Percentiles rank a stretch among this genome's conserved stretches.
Evolutionary conservation across 2,113 vertebrate species (phyloP).

Genomic region (Bungarus multicinctus): DNA sequence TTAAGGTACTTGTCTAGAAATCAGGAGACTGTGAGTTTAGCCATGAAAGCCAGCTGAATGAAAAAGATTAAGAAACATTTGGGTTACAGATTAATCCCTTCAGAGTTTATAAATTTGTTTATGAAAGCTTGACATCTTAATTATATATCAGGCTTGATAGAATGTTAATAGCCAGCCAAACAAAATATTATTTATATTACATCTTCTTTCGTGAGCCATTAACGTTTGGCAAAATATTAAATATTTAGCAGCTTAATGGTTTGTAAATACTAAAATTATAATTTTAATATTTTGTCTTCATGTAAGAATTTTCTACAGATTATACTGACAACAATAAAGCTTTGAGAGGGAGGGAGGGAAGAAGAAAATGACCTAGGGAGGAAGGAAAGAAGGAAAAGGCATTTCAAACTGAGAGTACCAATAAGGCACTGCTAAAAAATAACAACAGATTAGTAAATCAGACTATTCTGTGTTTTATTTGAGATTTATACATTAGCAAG

Average conservation of each 20-base stretch:
- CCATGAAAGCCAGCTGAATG: conserved; percentile 26
- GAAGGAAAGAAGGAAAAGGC: neutral
- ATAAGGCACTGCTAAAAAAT: neutral
- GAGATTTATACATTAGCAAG: neutral
- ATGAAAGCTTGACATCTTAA: conserved; percentile 50
- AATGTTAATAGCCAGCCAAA: conserved; percentile 52
- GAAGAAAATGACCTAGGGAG: neutral
- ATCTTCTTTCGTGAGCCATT: conserved; percentile 15
- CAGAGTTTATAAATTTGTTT: conserved; percentile 50
- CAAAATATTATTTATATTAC: conserved; percentile 32
- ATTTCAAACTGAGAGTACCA: neutral
- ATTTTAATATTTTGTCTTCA: neutral
- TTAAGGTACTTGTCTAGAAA: neutral
- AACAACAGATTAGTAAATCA: neutral
- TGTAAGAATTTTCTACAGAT: neutral
- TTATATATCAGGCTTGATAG: conserved; percentile 49
- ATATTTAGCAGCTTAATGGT: conserved; percentile 5
- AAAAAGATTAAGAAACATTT: conserved; percentile 61
- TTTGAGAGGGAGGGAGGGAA: neutral
- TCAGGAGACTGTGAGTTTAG: neutral
- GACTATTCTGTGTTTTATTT: neutral
- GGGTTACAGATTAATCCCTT: conserved; percentile 54
- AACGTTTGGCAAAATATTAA: neutral
- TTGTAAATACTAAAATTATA: neutral
- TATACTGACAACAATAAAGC: neutral